Conservation (phyloP, 2,113 vertebrate species). For the Chionomys nivalis region DNA sequence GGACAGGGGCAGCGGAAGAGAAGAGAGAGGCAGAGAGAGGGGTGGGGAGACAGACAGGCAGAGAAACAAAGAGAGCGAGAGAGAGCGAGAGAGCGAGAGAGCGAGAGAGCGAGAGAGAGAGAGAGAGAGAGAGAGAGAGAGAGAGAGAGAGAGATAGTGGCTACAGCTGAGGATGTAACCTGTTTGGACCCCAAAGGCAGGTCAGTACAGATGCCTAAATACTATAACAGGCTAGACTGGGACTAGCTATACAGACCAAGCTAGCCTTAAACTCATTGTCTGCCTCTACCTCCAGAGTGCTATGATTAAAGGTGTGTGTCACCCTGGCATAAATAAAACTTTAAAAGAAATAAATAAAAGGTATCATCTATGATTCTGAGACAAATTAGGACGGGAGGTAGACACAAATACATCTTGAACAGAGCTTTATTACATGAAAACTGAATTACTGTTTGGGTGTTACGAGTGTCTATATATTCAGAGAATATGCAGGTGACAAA, state of each 20-base stretch:
- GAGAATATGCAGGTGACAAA: not conserved
- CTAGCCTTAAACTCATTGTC: not conserved
- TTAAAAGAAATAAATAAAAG: not conserved
- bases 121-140: too few relatives aligned
- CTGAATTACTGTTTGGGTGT: not conserved
- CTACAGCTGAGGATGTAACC: too few relatives aligned
- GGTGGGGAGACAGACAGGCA: too few relatives aligned
- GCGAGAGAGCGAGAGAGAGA: too few relatives aligned
- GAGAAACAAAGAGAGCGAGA: too few relatives aligned
- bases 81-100: too few relatives aligned
- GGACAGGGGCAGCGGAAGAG: too few relatives aligned
- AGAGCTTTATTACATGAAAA: conserved; percentile 35
- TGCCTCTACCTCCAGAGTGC: not conserved
- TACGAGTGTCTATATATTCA: not conserved
- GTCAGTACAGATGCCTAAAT: too few relatives aligned
- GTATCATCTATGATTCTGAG: conserved; percentile 9
- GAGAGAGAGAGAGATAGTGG: too few relatives aligned
- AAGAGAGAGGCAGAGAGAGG: too few relatives aligned
- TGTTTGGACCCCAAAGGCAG: too few relatives aligned
- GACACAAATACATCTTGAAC: conserved; percentile 1
- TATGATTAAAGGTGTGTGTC: not conserved
- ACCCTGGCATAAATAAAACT: not conserved
- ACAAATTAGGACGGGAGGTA: not conserved
- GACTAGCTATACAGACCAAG: not conserved
- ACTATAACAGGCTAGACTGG: not conserved